These are phyloP conservation scores for Ladona fulva DNA, from an alignment of 1,140 invertebrate species.

Conservation along the genomic window DNA sequence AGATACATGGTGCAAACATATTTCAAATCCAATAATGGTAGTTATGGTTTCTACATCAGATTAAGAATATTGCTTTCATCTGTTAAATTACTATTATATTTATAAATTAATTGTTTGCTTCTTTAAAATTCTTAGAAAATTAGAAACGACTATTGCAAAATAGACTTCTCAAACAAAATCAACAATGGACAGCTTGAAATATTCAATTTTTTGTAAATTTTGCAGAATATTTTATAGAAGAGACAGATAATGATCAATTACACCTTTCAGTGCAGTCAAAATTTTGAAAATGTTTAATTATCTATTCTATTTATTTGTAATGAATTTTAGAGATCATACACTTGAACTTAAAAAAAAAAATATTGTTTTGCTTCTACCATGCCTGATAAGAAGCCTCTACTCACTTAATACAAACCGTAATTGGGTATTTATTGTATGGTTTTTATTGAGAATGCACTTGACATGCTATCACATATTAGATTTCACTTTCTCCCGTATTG, in stretches of 20 bases:
- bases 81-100: background rate
- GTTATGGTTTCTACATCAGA: background rate
- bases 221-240: background rate
- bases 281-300: background rate
- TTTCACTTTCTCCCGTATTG: conserved; percentile 1
- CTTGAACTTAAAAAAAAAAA: background rate
- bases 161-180: conserved; percentile 5
- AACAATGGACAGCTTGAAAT: background rate
- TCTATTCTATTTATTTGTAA: background rate
- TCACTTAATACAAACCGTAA: background rate
- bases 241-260: conserved; percentile 3
- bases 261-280: background rate
- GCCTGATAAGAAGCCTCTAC: background rate
- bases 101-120: conserved; percentile 1
- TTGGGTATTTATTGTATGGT: background rate
- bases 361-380: conserved; percentile 2
- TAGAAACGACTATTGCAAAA: conserved; percentile 10
- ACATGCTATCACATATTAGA: conserved; percentile 7
- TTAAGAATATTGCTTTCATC: background rate
- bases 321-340: background rate
- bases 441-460: conserved; percentile 8
- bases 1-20: conserved; percentile 1
- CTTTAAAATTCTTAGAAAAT: conserved; percentile 8
- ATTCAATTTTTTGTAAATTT: conserved; percentile 1
- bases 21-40: background rate